Evolutionary conservation across 2,888 invertebrate species (phyloP).

Genomic region (Camptogramma bilineatum): DNA sequence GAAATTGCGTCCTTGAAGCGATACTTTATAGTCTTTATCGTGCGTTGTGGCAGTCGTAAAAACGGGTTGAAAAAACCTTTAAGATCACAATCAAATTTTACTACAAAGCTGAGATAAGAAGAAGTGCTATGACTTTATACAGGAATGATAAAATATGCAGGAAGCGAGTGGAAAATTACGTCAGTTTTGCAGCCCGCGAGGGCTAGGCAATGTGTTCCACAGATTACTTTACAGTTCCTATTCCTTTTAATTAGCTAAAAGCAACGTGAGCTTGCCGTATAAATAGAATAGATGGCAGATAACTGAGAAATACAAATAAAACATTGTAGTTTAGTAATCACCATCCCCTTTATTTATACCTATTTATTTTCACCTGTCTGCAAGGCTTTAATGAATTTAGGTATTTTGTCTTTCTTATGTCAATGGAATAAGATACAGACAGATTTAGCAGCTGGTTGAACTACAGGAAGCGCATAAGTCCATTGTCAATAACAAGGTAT

Average conservation of each 20-base stretch:
- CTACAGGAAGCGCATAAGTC: too few relatives aligned
- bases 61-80: constrained; percentile 46
- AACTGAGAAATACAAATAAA: not conserved
- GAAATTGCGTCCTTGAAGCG: constrained; percentile 40
- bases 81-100: constrained; percentile 50
- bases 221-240: constrained; percentile 1
- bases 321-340: not conserved
- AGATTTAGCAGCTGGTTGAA: too few relatives aligned
- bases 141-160: too few relatives aligned
- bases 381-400: too few relatives aligned
- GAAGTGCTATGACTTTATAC: constrained; percentile 27
- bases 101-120: constrained; percentile 47
- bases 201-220: constrained; percentile 2
- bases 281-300: not conserved
- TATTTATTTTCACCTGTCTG: too few relatives aligned
- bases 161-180: constrained; percentile 25
- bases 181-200: not conserved
- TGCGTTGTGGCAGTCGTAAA: constrained; percentile 50
- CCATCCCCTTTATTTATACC: too few relatives aligned
- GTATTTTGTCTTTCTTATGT: too few relatives aligned
- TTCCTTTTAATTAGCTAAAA: not conserved
- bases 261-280: not conserved
- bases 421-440: too few relatives aligned
- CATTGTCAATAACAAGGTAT: too few relatives aligned
- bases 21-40: constrained; percentile 49